phyloP scores from a whole-genome alignment of 2,113 vertebrate genomes.

The Motacilla alba region DNA sequence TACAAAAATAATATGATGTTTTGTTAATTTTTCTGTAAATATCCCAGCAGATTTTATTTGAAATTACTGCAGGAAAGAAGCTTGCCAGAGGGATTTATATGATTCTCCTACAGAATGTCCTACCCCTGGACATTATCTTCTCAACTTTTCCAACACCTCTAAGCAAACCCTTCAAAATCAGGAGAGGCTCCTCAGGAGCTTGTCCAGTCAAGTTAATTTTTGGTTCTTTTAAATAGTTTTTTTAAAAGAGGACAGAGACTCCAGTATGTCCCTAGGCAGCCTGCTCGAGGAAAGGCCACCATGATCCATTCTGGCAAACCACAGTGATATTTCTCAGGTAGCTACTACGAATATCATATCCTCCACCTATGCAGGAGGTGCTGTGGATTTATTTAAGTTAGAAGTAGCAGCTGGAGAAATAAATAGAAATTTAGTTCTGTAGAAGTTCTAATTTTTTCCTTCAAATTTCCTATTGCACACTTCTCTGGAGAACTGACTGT shows the following conservation, averaged over 20 bases:
- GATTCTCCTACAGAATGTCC: not conserved
- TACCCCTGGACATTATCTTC: not conserved
- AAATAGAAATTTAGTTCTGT: not conserved
- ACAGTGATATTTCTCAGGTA: not conserved
- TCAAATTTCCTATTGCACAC: not conserved
- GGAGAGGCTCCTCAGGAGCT: not conserved
- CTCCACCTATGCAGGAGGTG: not conserved
- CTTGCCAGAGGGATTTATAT: not conserved
- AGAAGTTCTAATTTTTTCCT: not conserved
- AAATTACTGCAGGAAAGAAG: not conserved
- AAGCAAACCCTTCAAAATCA: not conserved
- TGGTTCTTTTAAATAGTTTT: not conserved
- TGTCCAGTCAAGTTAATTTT: not conserved
- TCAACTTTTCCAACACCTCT: not conserved
- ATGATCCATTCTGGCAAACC: not conserved
- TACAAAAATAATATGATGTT: not conserved
- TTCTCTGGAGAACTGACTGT: not conserved
- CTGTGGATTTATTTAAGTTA: not conserved
- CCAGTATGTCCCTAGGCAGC: not conserved
- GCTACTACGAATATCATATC: not conserved
- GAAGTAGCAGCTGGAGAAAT: not conserved
- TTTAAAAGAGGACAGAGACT: not conserved
- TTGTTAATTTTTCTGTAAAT: not conserved
- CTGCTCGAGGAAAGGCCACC: not conserved
- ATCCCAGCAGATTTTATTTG: not conserved